Evolutionary conservation across 2,888 invertebrate species (phyloP).

Genomic region (Drosophila mettleri): DNA sequence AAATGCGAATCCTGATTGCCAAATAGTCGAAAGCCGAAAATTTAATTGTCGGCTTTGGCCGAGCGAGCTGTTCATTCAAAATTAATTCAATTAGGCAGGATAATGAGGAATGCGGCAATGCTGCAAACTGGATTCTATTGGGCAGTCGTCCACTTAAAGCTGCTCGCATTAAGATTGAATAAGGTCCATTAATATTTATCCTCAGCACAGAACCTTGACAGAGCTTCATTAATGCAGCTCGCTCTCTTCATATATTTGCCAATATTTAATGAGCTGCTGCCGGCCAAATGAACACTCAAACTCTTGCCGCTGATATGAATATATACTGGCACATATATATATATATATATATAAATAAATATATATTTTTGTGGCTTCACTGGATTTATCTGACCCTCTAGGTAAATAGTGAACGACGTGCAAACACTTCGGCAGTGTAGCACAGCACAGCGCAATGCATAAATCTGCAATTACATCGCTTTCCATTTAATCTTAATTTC

Average conservation of each 20-base stretch:
- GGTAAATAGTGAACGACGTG: constrained; percentile 43
- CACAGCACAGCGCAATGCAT: constrained; percentile 28
- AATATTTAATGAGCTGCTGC: constrained; percentile 46
- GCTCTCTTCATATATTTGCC: constrained; percentile 11
- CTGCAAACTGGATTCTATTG: neutral
- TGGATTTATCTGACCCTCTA: constrained; percentile 5
- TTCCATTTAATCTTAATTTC: constrained; percentile 11
- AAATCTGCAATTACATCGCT: constrained; percentile 64
- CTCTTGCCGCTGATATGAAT: constrained; percentile 7
- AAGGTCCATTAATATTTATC: neutral
- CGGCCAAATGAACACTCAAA: constrained; percentile 23
- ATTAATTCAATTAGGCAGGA: constrained; percentile 62
- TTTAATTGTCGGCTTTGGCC: constrained; percentile 54
- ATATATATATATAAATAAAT: neutral
- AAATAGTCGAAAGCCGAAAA: constrained; percentile 48
- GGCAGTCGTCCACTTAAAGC: neutral
- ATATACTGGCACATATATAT: neutral
- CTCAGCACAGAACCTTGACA: neutral
- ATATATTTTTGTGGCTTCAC: neutral
- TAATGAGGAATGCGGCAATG: constrained; percentile 2
- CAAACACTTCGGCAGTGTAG: constrained; percentile 50
- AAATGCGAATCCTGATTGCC: constrained; percentile 49
- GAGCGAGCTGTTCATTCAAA: constrained; percentile 50
- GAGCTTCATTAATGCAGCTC: constrained; percentile 37
- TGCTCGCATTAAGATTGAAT: too few relatives aligned